Base-by-base conservation (phyloP, 2,888 invertebrate genomes). In the Agonopterix subpropinquella region DNA sequence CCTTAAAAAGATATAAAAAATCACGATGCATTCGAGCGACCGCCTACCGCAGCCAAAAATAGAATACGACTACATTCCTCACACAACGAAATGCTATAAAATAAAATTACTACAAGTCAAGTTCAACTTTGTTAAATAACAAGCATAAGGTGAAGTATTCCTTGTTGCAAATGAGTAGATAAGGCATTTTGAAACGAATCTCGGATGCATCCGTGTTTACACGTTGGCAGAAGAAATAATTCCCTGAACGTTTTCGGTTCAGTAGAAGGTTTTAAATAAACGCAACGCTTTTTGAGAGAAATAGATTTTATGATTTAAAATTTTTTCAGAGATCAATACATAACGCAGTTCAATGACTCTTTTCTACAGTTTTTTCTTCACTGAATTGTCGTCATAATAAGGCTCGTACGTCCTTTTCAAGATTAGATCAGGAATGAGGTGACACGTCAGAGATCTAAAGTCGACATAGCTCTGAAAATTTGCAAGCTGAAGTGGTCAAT, bases 11-110 rank as follows among this genome's bases (percentile, higher is more conserved):
- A 28, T 28, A 28, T 28, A 77, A 79, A 43, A 83, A 81, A 72
- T 58, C 66, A 63, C 68, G 70, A 66, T 74, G 73, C 80, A 81
- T 75, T 74, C 71, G 75, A 80, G 75, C 82, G 77, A 78, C 87
- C 87, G 87, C 87, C 87, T 87, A 87, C 87, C 87, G 83, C 86
- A 86, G 84, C 76, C 83, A 85, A 81, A 87, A 87, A 87, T 87
- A 87, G 77, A 85, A 65, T 58, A 77, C 62, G 64, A 73, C 11
- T 47, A 48, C 8, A 45, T 28, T 28, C 28, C 5, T 5, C 1
- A 28, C 28, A 28, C 28, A 28, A 28, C 28, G 7, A 7, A 28
- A 28, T 28, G 7, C 28, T 28, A 28, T 28, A 28, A 28, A 28
- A 28, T 28, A 28, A 28, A 5, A 4, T 28, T 28, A 28, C 28